These are phyloP conservation scores for Empidonax alnorum DNA, from an alignment of 2,113 vertebrate genomes.

Conservation along the genomic window DNA sequence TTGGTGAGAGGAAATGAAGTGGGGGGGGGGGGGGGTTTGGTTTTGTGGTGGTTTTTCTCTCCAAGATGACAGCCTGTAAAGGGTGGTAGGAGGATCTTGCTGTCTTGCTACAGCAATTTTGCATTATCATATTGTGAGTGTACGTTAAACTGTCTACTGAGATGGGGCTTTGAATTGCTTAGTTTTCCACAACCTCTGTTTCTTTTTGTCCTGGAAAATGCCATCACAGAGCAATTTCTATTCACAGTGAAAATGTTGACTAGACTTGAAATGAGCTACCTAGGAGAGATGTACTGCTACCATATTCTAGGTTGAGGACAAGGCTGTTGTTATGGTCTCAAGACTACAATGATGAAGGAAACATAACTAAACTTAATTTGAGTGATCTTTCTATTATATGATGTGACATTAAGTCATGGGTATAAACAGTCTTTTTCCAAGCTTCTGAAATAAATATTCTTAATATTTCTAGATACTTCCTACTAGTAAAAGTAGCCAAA, in stretches of 20 bases:
- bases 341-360: background rate
- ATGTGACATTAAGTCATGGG: background rate
- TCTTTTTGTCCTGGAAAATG: background rate
- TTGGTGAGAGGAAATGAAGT: background rate
- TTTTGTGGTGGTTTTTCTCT: background rate
- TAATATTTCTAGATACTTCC: constrained; percentile 85
- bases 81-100: background rate
- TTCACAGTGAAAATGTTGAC: background rate
- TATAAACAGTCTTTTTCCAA: background rate
- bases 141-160: background rate
- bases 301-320: background rate
- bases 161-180: background rate
- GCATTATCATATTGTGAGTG: background rate
- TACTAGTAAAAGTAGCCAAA: constrained; percentile 92
- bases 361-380: background rate
- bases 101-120: background rate
- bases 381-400: background rate
- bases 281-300: background rate
- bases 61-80: background rate
- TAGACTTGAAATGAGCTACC: background rate
- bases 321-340: background rate
- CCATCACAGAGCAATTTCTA: background rate
- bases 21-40: accelerated
- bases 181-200: background rate
- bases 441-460: background rate